Base-by-base conservation (phyloP, 1,140 invertebrate genomes). In the Drosophila mayri region DNA sequence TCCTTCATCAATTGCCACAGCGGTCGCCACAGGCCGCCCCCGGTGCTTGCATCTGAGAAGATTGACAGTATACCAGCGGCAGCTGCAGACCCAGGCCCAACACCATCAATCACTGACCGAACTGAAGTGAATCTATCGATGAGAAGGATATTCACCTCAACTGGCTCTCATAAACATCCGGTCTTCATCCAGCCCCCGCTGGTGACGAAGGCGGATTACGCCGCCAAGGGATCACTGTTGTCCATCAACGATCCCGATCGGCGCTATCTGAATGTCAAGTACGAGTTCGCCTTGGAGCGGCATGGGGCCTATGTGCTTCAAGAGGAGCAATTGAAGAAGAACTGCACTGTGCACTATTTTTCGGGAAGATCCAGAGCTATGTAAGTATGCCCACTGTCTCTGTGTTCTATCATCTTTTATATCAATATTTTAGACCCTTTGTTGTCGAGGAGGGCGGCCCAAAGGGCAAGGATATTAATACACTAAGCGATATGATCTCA, bases 181-280 rank as follows among this genome's bases (percentile, higher is more conserved):
- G 49, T 57, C 25, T 68, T 84, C 9, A 37, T 49, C 1, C 68
- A 50, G 16, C 1, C 64, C 11, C 84, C 62, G 1, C 41, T 88
- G 16, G 43, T 88, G 10, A 49, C 38, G 10, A 81, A 80, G 54
- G 40, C 50, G 9, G 85, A 87, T 4, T 82, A 86, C 18, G 61
- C 40, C 4, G 46, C 9, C 10, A 71, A 76, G 12, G 50, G 32
- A 14, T 87, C 84, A 0, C 38, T 80, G 7, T 8, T 87, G 30
- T 46, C 46, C 16, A 12, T 18, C 7, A 68, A 68, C 28, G 84
- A 87, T 60, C 9, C n/a, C 0, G 52, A 10, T 25, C 22, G 6
- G 1, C 84, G 85, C 10, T 88, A 67, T 18, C 46, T 88, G 11
- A 81, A 54, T 52, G 68, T 67, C 2, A 88, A 49, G 43, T 77